Evolutionary conservation across 2,113 vertebrate genomes (phyloP), one percentile per base, ranked within the genome.

Genomic region (Xiphophorus hellerii): DNA sequence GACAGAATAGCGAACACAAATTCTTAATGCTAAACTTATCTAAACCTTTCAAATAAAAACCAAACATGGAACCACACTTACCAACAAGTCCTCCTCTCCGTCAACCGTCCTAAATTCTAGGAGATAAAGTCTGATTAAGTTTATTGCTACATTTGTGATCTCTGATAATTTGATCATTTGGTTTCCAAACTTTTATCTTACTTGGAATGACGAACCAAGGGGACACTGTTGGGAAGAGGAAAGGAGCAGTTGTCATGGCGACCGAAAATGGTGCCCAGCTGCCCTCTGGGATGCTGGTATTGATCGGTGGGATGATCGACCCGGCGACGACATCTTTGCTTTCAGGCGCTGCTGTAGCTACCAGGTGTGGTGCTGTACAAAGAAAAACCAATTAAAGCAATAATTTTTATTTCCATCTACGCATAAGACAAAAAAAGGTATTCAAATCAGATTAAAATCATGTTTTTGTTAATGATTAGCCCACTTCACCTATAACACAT

Each of bases 201-300:
- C 91, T 66, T 63, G 91, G 90, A 30, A 87, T 86, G 29, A 65
- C 37, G 77, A 90, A 92, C 84, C 88, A 90, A 3, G 81, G 84
- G 42, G n/a, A 77, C 0, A 0, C 0, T 0, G 90, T 92, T 0
- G 85, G 69, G n/a, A 86, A 92, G 25, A 90, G 2, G 30, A 80
- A 90, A 1, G 91, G 89, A 3, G 0, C 0, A 0, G 12, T 22
- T 17, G 2, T 80, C 79, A 92, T 2, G 2, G 72, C 73, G 66
- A 90, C 29, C 68, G 73, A 89, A n/a, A 90, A 92, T 0, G 89
- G 84, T 13, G 77, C 3, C 0, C 0, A 0, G 69, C 35, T 83
- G 25, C 73, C 75, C 0, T 2, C 3, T 0, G 89, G 90, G 25
- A 90, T 1, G 1, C 27, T 74, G 22, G 0, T 22, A 1, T 44